Evolutionary conservation across 2,888 invertebrate genomes (phyloP), one percentile per base, ranked within the genome.

Genomic region (Adelphocoris suturalis): DNA sequence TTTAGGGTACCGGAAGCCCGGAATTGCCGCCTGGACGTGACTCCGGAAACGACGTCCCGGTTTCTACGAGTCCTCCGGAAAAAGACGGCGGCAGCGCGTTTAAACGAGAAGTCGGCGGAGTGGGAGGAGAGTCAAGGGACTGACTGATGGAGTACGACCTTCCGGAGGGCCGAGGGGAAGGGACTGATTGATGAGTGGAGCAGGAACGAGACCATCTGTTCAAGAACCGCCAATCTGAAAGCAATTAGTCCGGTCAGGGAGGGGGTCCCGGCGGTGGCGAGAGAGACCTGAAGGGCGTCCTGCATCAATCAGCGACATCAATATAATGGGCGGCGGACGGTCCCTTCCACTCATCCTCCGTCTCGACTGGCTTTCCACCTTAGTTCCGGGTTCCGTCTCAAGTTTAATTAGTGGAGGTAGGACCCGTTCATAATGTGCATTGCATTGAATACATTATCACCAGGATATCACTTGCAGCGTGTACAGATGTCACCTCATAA

Each of bases 181-280:
- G 2, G 23, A 0, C 82, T 82, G 82, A 82, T 82, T 82, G 82
- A 82, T 82, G 47, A 68, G 68, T 27, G 52, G 14, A 27, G 48
- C 81, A 52, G 82, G 52, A 82, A 82, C 52, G 82, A 52, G 82
- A 82, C 82, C 82, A 82, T 82, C 82, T 82, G 82, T 82, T 82
- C 82, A 48, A 52, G 82, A 82, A 82, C 82, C 82, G 82, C 82
- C 82, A 82, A 82, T 82, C 82, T 52, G 52, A 82, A 82, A 82
- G 82, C 82, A 82, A 82, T 82, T 82, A 82, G 82, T 82, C 82
- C 27, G 82, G 82, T 47, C 52, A 82, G 82, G 48, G n/a, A n/a
- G 61, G 13, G 19, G 61, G 61, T 19, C 13, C 13, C 13, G 57
- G 57, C 13, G 57, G 57, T 14, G 37, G 46, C 80, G 80, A n/a